Evolutionary conservation across 2,113 vertebrate species (phyloP), one percentile per base, ranked within the genome.

Genomic region (Polyodon spathula): DNA sequence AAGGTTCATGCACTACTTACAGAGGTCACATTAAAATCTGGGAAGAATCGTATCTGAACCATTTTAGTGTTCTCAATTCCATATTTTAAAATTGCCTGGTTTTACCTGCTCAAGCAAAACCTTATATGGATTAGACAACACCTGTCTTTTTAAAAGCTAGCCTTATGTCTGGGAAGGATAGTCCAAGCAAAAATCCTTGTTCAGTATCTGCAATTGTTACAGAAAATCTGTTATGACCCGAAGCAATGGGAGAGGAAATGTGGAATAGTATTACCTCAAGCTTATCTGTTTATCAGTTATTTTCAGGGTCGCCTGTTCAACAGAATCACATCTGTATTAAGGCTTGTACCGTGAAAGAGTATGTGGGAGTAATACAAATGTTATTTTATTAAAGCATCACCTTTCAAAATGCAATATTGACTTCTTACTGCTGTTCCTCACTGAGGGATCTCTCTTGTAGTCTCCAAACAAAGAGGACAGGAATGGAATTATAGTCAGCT

Each of bases 231-330:
- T 60, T 61, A 38, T 50, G 15, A 54, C 55, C 61, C 3, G 11
- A 54, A 54, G 54, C 41, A 50, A 61, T 7, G 58, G 41, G 51
- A 65, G 66, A 66, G 60, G 12, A 65, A 67, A 58, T 27, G 55
- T 38, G 15, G 37, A 51, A 44, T 55, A 39, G 50, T 42, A 54
- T 63, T 63, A 63, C 39, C 17, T 40, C 37, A 27, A 41, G 48
- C 53, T 60, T 66, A 66, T 66, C 68, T 60, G 52, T 59, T 59
- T 63, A 66, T 37, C 15, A 43, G 48, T 39, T 42, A 46, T 15
- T 27, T 37, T 7, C 54, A 17, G 39, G 15, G 11, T 10, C 15
- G 15, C 44, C 54, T 41, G 9, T 17, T 14, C 46, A 15, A 51
- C 38, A 11, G 40, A 60, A 38, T 60, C 51, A 38, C 51, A 48